A percentile compares a stretch with the other conserved stretches of the same genome.
These are phyloP conservation scores for Rhamnusium bicolor DNA, from an alignment of 2,888 invertebrate genomes.

Conservation along the genomic window DNA sequence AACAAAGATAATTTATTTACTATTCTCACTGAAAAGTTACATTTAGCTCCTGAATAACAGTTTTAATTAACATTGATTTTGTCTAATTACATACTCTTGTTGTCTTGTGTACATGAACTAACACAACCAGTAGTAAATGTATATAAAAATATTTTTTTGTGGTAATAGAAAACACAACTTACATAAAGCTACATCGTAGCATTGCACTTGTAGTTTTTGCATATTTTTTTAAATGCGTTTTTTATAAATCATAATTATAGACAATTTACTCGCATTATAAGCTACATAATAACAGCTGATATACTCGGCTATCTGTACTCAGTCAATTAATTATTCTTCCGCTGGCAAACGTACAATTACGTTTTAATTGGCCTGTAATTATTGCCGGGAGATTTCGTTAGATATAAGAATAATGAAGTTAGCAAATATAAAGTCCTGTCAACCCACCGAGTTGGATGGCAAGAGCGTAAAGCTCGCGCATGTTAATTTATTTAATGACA, in stretches of 20 bases:
- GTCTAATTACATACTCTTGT: too few relatives aligned
- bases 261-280: constrained; percentile 35
- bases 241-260: constrained; percentile 28
- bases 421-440: constrained; percentile 27
- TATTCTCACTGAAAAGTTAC: too few relatives aligned
- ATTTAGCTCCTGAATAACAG: too few relatives aligned
- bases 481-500: constrained; percentile 31
- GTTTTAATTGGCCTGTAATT: constrained; percentile 45
- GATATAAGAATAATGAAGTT: constrained; percentile 47
- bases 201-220: neutral
- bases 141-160: too few relatives aligned
- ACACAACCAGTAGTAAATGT: too few relatives aligned
- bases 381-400: constrained; percentile 41
- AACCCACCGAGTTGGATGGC: constrained; percentile 20
- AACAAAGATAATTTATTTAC: too few relatives aligned
- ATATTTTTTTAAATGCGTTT: neutral
- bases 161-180: too few relatives aligned
- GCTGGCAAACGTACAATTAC: constrained; percentile 41
- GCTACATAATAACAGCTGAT: constrained; percentile 17
- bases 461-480: constrained; percentile 30
- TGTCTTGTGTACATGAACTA: too few relatives aligned
- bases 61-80: too few relatives aligned
- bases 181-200: neutral
- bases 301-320: constrained; percentile 1
- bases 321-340: constrained; percentile 36